Evolutionary conservation across 2,113 vertebrate species (phyloP).

Genomic region (Pholis gunnellus): DNA sequence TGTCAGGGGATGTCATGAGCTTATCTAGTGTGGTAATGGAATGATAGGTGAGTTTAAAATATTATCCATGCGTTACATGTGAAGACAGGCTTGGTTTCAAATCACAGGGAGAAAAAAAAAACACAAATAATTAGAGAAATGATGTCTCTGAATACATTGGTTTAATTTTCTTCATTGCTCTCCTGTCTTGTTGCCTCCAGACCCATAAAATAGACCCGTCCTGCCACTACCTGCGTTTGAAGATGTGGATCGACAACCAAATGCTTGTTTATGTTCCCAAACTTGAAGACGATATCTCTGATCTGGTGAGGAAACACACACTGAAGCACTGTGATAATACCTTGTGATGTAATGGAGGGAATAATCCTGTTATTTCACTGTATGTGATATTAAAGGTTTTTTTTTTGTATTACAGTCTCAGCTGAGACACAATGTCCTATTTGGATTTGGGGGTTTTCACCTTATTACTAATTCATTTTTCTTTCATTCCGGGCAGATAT

Average conservation of each 20-base stretch:
- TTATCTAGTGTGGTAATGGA: not conserved
- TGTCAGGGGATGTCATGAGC: not conserved
- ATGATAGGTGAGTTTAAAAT: not conserved
- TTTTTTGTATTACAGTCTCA: slow-evolving; percentile 6
- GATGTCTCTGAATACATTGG: not conserved
- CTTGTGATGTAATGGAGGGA: not conserved
- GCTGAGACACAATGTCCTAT: not conserved
- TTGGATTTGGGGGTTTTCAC: slow-evolving; percentile 29
- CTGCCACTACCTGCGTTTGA: slow-evolving; percentile 90
- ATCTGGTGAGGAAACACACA: slow-evolving; percentile 89
- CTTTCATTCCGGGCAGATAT: slow-evolving; percentile 19
- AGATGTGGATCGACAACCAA: slow-evolving; percentile 87
- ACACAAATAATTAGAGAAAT: not conserved
- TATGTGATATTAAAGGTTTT: not conserved
- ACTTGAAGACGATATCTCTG: slow-evolving; percentile 93
- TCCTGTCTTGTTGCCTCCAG: slow-evolving; percentile 73
- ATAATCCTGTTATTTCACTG: not conserved
- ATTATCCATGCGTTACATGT: not conserved
- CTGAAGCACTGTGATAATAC: not conserved
- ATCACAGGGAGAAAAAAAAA: not conserved
- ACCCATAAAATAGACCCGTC: slow-evolving; percentile 87
- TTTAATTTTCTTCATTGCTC: not conserved
- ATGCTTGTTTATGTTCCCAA: slow-evolving; percentile 89
- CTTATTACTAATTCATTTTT: slow-evolving; percentile 35
- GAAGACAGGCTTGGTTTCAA: not conserved